Percentiles rank a stretch among this genome's conserved stretches.
These are phyloP conservation scores for Oedothorax gibbosus DNA, from an alignment of 1,140 invertebrate genomes.

Conservation along the genomic window DNA sequence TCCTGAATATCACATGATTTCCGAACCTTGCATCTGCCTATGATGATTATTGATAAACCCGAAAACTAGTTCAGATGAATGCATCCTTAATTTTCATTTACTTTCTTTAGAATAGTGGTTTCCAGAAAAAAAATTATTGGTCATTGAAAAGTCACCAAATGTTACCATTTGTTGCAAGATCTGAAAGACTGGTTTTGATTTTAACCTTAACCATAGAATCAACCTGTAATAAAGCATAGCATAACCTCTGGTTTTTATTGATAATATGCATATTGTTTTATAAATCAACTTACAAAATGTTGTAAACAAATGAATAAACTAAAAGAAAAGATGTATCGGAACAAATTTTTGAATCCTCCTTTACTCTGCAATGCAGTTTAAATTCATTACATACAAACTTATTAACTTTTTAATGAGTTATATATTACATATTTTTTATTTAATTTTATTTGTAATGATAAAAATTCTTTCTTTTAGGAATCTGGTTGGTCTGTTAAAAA, in stretches of 20 bases:
- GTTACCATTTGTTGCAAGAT: too few species aligned
- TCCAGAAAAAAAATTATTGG: too few species aligned
- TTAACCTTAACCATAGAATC: too few species aligned
- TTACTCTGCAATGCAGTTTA: not conserved
- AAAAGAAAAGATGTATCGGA: not conserved
- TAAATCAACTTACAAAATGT: not conserved
- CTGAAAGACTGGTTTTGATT: too few species aligned
- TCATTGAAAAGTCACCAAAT: too few species aligned
- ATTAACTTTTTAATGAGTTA: not conserved
- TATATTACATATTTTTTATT: not conserved
- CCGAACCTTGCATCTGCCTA: too few species aligned
- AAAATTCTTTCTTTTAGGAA: conserved; percentile 1
- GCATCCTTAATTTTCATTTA: too few species aligned
- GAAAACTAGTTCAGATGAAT: too few species aligned
- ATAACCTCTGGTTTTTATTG: not conserved
- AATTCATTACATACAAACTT: not conserved
- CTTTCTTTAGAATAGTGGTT: too few species aligned
- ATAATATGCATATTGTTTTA: not conserved
- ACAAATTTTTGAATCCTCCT: not conserved
- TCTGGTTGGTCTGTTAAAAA: conserved; percentile 30
- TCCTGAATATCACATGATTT: too few species aligned
- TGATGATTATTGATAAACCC: too few species aligned
- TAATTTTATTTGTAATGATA: not conserved
- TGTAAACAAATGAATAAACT: not conserved
- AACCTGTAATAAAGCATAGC: too few species aligned